Percentiles rank a stretch among this genome's conserved stretches.
phyloP scores from a whole-genome alignment of 1,140 invertebrate genomes.

The Holcopasites calliopsidis region DNA sequence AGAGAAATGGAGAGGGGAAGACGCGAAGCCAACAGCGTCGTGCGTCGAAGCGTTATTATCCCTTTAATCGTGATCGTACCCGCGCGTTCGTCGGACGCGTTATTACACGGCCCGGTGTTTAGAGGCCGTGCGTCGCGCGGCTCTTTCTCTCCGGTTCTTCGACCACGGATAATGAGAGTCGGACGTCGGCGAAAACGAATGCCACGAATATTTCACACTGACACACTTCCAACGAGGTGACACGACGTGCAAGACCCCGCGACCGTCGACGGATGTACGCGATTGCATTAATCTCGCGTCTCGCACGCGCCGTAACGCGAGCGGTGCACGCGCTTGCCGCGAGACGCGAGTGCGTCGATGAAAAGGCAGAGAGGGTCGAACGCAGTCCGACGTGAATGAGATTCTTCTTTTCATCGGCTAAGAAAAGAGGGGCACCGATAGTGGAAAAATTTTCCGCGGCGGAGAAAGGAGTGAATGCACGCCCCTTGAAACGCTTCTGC shows the following conservation, averaged over 20 bases:
- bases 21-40: not conserved
- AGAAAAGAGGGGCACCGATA: conserved; percentile 11
- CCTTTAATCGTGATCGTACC: conserved; percentile 20
- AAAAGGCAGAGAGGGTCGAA: not conserved
- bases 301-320: not conserved
- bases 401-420: not conserved
- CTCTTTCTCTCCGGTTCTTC: not conserved
- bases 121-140: not conserved
- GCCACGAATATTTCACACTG: conserved; percentile 39
- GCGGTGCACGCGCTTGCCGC: not conserved
- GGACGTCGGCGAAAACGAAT: conserved; percentile 37
- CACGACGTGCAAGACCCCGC: conserved; percentile 18
- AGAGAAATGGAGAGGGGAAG: no score
- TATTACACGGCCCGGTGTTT: conserved; percentile 10
- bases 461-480: not conserved
- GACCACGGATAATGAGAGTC: conserved; percentile 35
- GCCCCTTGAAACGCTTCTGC: not conserved
- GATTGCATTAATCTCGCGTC: conserved; percentile 41
- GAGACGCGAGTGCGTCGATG: conserved; percentile 2
- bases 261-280: conserved; percentile 17
- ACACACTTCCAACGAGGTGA: conserved; percentile 19
- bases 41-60: conserved; percentile 5
- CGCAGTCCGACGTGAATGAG: conserved; percentile 7
- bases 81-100: not conserved
- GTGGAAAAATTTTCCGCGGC: not conserved